These are phyloP conservation scores for Podarcis lilfordi DNA, from an alignment of 2,797 vertebrate genomes.

Conservation along the genomic window DNA sequence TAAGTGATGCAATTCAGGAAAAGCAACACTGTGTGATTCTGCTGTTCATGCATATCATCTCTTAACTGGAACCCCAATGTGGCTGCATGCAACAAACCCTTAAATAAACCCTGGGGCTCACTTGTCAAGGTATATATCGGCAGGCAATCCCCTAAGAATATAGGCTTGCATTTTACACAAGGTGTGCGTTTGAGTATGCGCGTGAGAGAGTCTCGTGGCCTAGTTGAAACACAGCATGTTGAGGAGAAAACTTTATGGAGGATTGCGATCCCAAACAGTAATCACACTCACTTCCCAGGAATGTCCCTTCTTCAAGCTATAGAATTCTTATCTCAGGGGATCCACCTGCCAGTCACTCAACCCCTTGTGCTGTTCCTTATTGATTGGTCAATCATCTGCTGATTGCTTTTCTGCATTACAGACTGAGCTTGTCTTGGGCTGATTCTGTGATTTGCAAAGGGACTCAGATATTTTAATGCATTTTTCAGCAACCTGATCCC, in stretches of 20 bases:
- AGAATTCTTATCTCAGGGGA: not conserved
- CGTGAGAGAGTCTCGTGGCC: not conserved
- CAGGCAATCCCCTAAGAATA: not conserved
- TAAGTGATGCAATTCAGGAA: not conserved
- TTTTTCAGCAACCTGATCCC: not conserved
- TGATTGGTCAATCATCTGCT: too few relatives aligned
- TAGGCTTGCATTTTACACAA: not conserved
- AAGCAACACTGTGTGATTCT: not conserved
- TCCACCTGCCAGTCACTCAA: not conserved
- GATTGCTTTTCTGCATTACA: not conserved
- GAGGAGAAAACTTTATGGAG: not conserved
- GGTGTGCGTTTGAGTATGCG: not conserved
- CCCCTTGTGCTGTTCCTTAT: not conserved
- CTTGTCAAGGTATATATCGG: not conserved
- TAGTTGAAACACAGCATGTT: not conserved
- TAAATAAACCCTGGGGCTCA: not conserved
- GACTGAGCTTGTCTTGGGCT: not conserved
- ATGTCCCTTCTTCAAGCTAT: not conserved
- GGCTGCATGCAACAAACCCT: not conserved
- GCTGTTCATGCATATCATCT: not conserved
- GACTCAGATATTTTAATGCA: not conserved
- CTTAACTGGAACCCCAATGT: not conserved
- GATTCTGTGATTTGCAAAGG: not conserved
- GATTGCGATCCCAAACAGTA: too few relatives aligned
- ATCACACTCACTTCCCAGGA: too few relatives aligned